Base-by-base conservation (phyloP, 2,113 vertebrate genomes). In the Labeo catla region DNA sequence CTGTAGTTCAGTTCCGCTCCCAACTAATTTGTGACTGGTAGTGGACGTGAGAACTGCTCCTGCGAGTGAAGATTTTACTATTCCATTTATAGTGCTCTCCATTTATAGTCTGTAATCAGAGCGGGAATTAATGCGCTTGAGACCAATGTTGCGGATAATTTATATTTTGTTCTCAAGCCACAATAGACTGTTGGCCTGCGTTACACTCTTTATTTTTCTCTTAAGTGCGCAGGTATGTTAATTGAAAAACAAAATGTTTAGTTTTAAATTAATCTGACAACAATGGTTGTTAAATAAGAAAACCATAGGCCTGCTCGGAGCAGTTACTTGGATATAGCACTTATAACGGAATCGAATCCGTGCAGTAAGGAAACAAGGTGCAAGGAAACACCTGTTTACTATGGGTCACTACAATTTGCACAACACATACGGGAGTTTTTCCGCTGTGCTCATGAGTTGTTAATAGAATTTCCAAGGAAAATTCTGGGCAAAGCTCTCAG, bases 341-440 rank as follows among this genome's bases (percentile, higher is more conserved):
- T 84, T 83, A 72, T 85, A 61, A 28, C 1, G 15, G 59, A 39
- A 87, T 82, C 23, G 73, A 85, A 87, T 81, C 54, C 52, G 73
- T 70, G 47, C 63, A 82, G 77, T 82, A 45, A 76, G 81, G 78
- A 74, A 80, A 72, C 10, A 72, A 72, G 59, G 54, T 82, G 70
- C 21, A 84, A 89, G 90, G 92, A 94, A 94, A 94, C 95, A 95
- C 94, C 95, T 95, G 95, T 95, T 94, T 94, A 93, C 89, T 90
- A 84, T 80, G 91, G 91, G 91, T 85, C 90, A 88, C 87, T 91
- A 88, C 91, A 91, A 92, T 94, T 93, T 90, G 90, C 93, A 93
- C 92, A 92, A 90, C 86, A 89, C 84, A 86, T 80, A 89, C 86
- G 87, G 72, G 84, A 88, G 83, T 81, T 88, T 84, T 90, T 91